Evolutionary conservation across 2,113 vertebrate species (phyloP), one percentile per base, ranked within the genome.

Genomic region (Aviceda subcristata): DNA sequence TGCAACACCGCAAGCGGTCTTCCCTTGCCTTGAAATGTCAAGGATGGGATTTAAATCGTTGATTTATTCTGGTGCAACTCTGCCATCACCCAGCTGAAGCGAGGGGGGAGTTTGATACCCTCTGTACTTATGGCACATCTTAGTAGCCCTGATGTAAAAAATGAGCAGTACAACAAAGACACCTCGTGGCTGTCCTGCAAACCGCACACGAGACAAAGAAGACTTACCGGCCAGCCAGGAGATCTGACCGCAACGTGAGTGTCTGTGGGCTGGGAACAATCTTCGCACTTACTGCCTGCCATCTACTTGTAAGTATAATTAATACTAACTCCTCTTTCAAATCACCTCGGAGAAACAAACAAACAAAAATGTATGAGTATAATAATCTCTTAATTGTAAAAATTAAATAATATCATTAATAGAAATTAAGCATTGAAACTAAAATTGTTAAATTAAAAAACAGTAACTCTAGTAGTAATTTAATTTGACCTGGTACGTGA

Each of bases 161-260:
- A 97, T 93, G 46, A 41, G 77, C 76, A 71, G 97, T 51, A 10
- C 97, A 95, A 97, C 76, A 96, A 92, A 95, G 98, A 97, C 98
- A 97, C 67, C 98, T 98, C 59, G 97, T 97, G 98, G 98, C 85
- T 96, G 91, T 69, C 43, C 56, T 81, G 80, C 91, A 92, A 97
- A 98, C 26, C 34, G 3, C 95, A 94, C 17, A 5, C 6, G 1
- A 60, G 24, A 51, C 71, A 46, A 21, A 77, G 74, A 12, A 9
- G 30, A 3, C 5, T 19, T 10, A 0, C 24, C 48, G n/a, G 39
- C 27, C 39, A 7, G 46, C 10, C 41, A 5, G 15, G n/a, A 32
- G 36, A 32, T 18, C 39, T 30, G 41, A 18, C 19, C 41, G 3
- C 56, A 30, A 0, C 4, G 0, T 1, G 5, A 11, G 15, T 3